A percentile compares a stretch with the other conserved stretches of the same genome.
These are phyloP conservation scores for Cyanoderma ruficeps DNA, from an alignment of 2,113 vertebrate species.

Conservation along the genomic window DNA sequence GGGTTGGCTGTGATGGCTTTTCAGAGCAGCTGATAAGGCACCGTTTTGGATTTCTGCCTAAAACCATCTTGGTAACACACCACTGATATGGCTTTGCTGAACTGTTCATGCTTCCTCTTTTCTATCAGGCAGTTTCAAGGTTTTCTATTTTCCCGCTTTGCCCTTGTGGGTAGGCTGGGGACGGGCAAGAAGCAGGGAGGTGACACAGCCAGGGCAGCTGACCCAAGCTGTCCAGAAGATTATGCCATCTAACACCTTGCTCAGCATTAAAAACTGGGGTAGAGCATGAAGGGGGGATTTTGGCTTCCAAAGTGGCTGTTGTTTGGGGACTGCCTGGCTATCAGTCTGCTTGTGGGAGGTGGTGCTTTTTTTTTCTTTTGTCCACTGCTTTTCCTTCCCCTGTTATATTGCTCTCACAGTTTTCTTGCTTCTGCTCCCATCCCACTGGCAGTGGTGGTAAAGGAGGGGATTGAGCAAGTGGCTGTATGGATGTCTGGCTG, in stretches of 20 bases:
- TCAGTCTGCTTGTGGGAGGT: background rate
- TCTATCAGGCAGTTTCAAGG: background rate
- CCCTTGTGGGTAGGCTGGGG: background rate
- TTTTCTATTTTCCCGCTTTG: background rate
- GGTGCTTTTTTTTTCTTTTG: background rate
- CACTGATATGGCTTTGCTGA: background rate
- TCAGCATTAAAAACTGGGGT: background rate
- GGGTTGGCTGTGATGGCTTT: background rate
- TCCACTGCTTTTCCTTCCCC: background rate
- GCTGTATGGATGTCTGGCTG: background rate
- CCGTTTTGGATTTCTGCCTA: background rate
- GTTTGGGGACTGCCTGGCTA: background rate
- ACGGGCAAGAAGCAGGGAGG: background rate
- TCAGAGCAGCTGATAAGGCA: accelerated
- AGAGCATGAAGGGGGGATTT: background rate
- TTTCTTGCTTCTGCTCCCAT: background rate
- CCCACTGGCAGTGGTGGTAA: background rate
- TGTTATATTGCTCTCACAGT: background rate
- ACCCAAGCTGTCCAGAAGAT: background rate
- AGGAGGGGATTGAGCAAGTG: background rate
- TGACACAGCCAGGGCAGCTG: background rate
- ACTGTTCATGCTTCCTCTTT: background rate
- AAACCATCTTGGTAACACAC: background rate
- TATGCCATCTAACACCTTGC: background rate
- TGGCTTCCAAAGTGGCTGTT: background rate